Base-by-base conservation (phyloP, 2,113 vertebrate species). In the Hiodon tergisus region DNA sequence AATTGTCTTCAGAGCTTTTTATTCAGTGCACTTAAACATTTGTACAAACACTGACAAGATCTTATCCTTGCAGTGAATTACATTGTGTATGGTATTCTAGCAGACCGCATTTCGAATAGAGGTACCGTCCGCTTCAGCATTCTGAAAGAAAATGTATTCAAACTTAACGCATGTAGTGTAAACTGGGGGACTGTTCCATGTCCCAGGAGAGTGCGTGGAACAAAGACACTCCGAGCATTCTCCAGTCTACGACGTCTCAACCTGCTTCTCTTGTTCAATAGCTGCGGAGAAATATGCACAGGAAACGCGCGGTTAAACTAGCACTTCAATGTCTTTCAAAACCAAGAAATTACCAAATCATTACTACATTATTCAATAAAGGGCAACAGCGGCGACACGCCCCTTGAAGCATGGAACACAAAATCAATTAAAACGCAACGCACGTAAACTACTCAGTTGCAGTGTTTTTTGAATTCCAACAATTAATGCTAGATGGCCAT, bases 201-300 rank as follows among this genome's bases (percentile, higher is more conserved):
- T 58, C 60, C 54, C 57, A 59, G 70, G 55, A 46, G 59, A 10
- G 58, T 61, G 59, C 59, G 58, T 62, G 47, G 69, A 60, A 72
- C 59, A 72, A 61, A 16, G 48, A 6, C 61, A 3, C 14, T 55
- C 17, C 55, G 57, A 4, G 47, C 14, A 48, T 62, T 72, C 48
- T 8, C 14, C 59, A 61, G 71, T 9, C 71, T 72, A 72, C 8
- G 71, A 72, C 47, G 1, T 6, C 58, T 16, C n/a, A 55, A 2
- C 4, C 58, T 62, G 4, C 71, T 72, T 72, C 47, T 72, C 71
- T 55, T 72, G 71, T 62, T 72, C 59, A 72, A 72, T 72, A 31
- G n/a, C 71, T 72, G 59, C 48, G 48, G 58, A 62, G 47, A 55
- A 16, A 16, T 17, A 16, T 6, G 16, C 13, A 71, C 47, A 71